Conservation (phyloP, 2,888 invertebrate species). For the Antheraea yamamai region DNA sequence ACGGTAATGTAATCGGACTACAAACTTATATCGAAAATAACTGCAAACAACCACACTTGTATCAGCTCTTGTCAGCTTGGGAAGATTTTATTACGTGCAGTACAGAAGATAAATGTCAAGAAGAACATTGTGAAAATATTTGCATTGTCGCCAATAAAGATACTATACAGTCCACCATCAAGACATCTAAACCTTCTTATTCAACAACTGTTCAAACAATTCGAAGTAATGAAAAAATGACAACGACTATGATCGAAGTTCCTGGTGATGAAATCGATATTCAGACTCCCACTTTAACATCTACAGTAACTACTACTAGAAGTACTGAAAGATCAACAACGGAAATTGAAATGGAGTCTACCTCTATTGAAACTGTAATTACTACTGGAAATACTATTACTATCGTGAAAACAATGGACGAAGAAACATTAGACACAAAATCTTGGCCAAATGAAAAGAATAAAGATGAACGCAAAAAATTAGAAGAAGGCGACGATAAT, state of each 20-base stretch:
- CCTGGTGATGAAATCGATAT: not conserved
- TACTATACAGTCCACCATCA: slow-evolving; percentile 14
- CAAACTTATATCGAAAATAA: slow-evolving; percentile 66
- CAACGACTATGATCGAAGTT: slow-evolving; percentile 5
- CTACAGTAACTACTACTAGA: slow-evolving; percentile 11
- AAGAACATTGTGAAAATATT: slow-evolving; percentile 49
- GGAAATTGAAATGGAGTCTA: not conserved
- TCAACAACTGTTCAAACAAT: not conserved
- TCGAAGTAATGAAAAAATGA: slow-evolving; percentile 7
- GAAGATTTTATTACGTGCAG: slow-evolving; percentile 61
- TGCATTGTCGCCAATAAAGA: slow-evolving; percentile 64
- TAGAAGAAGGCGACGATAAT: slow-evolving; percentile 33
- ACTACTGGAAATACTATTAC: slow-evolving; percentile 17
- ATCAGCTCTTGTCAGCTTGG: slow-evolving; percentile 62
- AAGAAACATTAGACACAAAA: slow-evolving; percentile 20
- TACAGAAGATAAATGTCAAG: slow-evolving; percentile 54
- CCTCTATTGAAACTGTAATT: slow-evolving; percentile 10
- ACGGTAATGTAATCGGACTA: slow-evolving; percentile 55
- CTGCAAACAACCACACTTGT: slow-evolving; percentile 65
- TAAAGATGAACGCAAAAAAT: slow-evolving; percentile 29
- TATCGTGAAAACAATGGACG: slow-evolving; percentile 16
- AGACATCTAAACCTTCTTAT: slow-evolving; percentile 4
- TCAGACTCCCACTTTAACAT: slow-evolving; percentile 6
- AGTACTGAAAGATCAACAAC: not conserved
- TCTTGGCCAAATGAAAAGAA: slow-evolving; percentile 45